A percentile compares a stretch with the other conserved stretches of the same genome.
phyloP scores from a whole-genome alignment of 2,797 vertebrate genomes.

The Trachurus trachurus region DNA sequence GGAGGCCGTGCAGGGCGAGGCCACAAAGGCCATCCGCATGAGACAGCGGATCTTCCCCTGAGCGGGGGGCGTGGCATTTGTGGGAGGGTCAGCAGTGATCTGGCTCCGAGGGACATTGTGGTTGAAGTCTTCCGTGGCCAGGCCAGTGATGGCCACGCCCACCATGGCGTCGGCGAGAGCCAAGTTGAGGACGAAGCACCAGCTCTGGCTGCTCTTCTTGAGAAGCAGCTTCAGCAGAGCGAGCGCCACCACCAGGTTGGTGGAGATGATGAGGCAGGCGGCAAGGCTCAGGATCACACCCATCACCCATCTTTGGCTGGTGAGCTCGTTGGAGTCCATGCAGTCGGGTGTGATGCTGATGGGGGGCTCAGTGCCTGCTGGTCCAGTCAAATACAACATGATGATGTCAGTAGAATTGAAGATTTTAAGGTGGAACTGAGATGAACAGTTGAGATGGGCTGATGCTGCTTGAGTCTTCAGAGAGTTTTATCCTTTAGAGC shows the following conservation, averaged over 20 bases:
- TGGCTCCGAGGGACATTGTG: constrained; percentile 10
- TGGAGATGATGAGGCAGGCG: constrained; percentile 88
- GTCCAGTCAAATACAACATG: constrained; percentile 38
- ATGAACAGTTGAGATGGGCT: neutral
- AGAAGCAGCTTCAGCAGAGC: constrained; percentile 86
- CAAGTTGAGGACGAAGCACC: constrained; percentile 92
- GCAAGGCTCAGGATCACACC: constrained; percentile 86
- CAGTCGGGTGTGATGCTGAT: constrained; percentile 5
- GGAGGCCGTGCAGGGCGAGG: constrained; percentile 89
- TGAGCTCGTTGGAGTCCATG: neutral
- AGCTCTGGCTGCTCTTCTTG: constrained; percentile 85
- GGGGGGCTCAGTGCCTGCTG: neutral
- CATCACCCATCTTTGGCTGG: constrained; percentile 55
- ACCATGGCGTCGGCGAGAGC: constrained; percentile 90
- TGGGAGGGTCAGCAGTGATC: neutral
- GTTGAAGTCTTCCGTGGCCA: constrained; percentile 86
- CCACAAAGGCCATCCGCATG: constrained; percentile 90
- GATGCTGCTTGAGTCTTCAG: neutral
- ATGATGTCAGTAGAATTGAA: neutral
- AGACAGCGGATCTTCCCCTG: constrained; percentile 83
- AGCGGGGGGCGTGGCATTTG: constrained; percentile 2
- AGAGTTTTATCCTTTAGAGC: neutral
- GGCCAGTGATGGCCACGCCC: constrained; percentile 88
- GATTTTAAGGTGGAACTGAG: neutral
- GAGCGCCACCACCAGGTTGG: constrained; percentile 86